Evolutionary conservation across 2,888 invertebrate species (phyloP), one percentile per base, ranked within the genome.

Genomic region (Abscondita cerata): DNA sequence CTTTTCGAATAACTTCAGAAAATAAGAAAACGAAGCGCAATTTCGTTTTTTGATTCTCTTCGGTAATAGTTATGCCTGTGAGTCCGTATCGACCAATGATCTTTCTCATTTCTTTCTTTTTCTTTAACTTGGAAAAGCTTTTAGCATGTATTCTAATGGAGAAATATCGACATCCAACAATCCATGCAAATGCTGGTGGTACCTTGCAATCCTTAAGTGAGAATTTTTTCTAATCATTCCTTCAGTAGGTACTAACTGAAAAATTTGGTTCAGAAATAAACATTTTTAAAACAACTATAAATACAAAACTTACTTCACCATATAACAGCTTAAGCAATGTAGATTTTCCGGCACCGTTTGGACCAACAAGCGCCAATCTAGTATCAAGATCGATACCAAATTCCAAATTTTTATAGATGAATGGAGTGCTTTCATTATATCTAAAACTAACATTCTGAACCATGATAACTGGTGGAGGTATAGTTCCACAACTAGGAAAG

Each of bases 381-480:
- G 98, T 98, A 79, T 99, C 99, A 68, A 99, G 85, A 83, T 99
- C 99, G 73, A 99, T 96, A 76, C 99, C 99, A 80, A 99, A 99
- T 81, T 99, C 99, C 59, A 99, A 82, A 80, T 98, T 92, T 80
- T 93, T 96, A 82, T 99, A 99, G 75, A 99, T 99, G 86, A 87
- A 91, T 0, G 97, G 96, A 52, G 90, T 86, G 13, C 83, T 85
- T 13, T 96, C 96, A 64, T 84, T 89, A 80, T 99, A 99, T 34
- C 93, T 88, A 83, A 98, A 99, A 71, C 94, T 93, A 36, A 99
- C 98, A 76, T 98, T 96, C 84, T 96, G 96, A 55, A 99, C 98
- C 98, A 98, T 98, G 74, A 99, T 98, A 61, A 99, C 98, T 0
- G 99, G 99, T 1, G 99, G 99, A 36, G 99, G 99, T 70, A 99